Base-by-base conservation (phyloP, 2,113 vertebrate genomes). In the Pollimyrus isidori region DNA sequence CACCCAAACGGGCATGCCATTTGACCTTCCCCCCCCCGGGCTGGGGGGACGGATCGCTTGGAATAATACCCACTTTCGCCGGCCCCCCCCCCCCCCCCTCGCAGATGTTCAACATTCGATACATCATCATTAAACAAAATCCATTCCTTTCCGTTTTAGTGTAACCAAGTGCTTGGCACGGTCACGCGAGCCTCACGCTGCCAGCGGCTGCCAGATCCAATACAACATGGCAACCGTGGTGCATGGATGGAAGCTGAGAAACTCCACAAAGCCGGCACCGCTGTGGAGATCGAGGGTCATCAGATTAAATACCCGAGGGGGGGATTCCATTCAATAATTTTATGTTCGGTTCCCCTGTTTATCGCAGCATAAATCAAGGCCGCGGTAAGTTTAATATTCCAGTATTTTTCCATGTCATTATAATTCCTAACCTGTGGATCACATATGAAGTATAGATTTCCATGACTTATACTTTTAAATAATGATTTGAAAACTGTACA, bases 121-220 rank as follows among this genome's bases (percentile, higher is more conserved):
- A n/a, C 45, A 84, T 46, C 80, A n/a, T n/a, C n/a, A n/a, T 84
- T 84, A 84, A 95, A 95, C 93, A 90, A 90, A 92, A 93, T 95
- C 92, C 92, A 93, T 95, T 94, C 96, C 94, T 93, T 93, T 92
- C 93, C 95, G 95, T 95, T 93, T 95, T 92, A 94, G 94, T 94
- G 94, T 95, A 95, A 95, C 95, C 95, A 96, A 95, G 96, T 95
- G 95, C 94, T 95, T 95, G 95, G 95, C 95, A 94, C 92, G 92
- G 91, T 90, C 93, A 93, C 91, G 90, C 91, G 83, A 92, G 89
- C 89, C 92, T 90, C 87, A 88, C 91, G 58, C 94, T 94, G 95
- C 95, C 96, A 96, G 94, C 91, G 94, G 92, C 90, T 89, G 90
- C 92, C 95, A 94, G 94, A 94, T 93, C 90, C 45, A 69, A 90